Evolutionary conservation across 2,113 vertebrate genomes (phyloP), one percentile per base, ranked within the genome.

Genomic region (Hippoglossus stenolepis): DNA sequence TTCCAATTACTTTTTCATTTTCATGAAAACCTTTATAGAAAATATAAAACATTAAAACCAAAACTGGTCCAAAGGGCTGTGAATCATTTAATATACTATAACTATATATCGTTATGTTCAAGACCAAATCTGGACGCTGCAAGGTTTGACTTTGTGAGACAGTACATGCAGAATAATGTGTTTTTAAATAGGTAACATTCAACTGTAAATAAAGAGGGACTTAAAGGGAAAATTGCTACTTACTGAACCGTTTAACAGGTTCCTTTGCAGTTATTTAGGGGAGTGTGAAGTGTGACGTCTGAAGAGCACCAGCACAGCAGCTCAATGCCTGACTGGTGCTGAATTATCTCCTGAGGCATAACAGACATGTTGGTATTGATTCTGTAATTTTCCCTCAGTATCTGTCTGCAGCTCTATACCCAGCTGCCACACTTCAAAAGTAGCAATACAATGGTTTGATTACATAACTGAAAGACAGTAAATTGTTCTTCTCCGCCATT

Each of bases 391-490:
- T 64, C 17, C 47, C 13, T 38, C 58, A 79, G 57, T 83, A 77
- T 83, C 45, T 78, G 57, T 69, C 71, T 58, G 28, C 15, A 71
- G 81, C 43, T 73, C n/a, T 49, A 12, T 20, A 57, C 0, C 54
- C 43, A 45, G 58, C 49, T 75, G 43, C 12, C 31, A 60, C 60
- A 18, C 60, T 69, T 78, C 59, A 66, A 81, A 31, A 69, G 62
- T 65, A 77, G 66, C 54, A 63, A 38, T 7, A 24, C 53, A 69
- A 28, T 79, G 67, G 47, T 53, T 60, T 65, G 62, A 80, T 80
- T 88, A 72, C 72, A 81, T 81, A 77, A 87, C 63, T 12, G 45
- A 78, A 31, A 84, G 18, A 54, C 51, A 20, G 47, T 18, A 49
- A 49, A 18, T 47, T 47, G 43, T 47, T 17, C 47, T 51, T 18